A percentile compares a stretch with the other conserved stretches of the same genome.
These are phyloP conservation scores for Temnopleurus reevesii DNA, from an alignment of 53 echinoderm and acorn worm genomes.

Conservation along the genomic window DNA sequence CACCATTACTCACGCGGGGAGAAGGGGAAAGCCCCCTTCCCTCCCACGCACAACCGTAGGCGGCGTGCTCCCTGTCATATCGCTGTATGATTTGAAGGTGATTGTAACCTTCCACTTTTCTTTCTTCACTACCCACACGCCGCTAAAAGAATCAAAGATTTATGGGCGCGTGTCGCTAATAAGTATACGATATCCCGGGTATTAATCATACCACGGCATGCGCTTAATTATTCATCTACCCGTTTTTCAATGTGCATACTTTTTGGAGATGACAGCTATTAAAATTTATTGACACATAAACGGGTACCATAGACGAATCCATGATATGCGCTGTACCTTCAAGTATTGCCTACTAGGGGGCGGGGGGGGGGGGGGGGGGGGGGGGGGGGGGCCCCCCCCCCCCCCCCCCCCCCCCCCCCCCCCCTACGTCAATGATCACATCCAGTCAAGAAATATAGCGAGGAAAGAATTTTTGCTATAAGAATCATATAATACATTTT, in stretches of 20 bases:
- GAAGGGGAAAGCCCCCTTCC: neutral
- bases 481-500: no score
- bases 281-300: no score
- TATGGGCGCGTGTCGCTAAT: neutral
- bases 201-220: neutral
- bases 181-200: neutral
- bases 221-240: neutral
- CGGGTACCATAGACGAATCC: no score
- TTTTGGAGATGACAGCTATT: neutral
- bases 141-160: neutral
- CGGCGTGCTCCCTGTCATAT: slow-evolving; percentile 4
- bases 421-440: no score
- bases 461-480: no score
- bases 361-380: no score
- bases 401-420: no score
- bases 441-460: no score
- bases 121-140: neutral
- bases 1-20: neutral
- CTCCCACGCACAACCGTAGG: neutral
- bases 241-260: neutral
- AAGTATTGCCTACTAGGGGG: no score
- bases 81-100: neutral
- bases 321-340: no score
- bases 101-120: slow-evolving; percentile 2
- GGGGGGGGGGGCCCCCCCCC: no score